phyloP scores from a whole-genome alignment of 2,797 vertebrate species.

The Lutjanus argentimaculatus region DNA sequence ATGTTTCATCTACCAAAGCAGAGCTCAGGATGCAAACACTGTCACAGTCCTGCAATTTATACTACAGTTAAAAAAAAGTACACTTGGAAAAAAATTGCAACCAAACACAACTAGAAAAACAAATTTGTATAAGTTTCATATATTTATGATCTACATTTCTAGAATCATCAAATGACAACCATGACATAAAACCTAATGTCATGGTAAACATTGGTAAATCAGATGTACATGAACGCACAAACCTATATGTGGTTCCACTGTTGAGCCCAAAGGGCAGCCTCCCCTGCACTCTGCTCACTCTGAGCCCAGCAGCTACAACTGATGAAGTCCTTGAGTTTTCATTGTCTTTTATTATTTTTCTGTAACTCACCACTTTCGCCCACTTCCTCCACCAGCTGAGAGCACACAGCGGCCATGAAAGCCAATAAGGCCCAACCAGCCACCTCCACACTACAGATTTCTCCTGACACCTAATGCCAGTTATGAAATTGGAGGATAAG shows the following conservation, averaged over 20 bases:
- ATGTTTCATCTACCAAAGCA: too few species aligned
- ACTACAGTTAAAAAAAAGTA: not conserved
- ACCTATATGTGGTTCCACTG: not conserved
- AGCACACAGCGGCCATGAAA: conserved; percentile 64
- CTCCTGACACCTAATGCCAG: conserved; percentile 83
- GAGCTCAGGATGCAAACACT: not conserved
- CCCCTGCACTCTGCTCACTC: conserved; percentile 18
- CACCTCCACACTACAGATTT: conserved; percentile 74
- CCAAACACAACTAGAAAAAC: not conserved
- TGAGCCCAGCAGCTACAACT: conserved; percentile 23
- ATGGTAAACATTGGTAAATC: not conserved
- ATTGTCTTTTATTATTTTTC: conserved; percentile 61
- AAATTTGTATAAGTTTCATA: not conserved
- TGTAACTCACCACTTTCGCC: conserved; percentile 46
- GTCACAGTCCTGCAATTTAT: not conserved
- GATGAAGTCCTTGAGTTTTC: conserved; percentile 61
- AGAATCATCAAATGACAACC: not conserved
- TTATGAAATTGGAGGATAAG: conserved; percentile 86
- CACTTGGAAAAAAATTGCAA: not conserved
- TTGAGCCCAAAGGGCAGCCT: not conserved
- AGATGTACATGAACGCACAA: not conserved
- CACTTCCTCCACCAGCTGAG: conserved; percentile 56
- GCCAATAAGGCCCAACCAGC: conserved; percentile 67
- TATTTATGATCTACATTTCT: too few species aligned
- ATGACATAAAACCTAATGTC: not conserved